Evolutionary conservation across 2,888 invertebrate species (phyloP), one percentile per base, ranked within the genome.

Genomic region (Ormyrus rosae): DNA sequence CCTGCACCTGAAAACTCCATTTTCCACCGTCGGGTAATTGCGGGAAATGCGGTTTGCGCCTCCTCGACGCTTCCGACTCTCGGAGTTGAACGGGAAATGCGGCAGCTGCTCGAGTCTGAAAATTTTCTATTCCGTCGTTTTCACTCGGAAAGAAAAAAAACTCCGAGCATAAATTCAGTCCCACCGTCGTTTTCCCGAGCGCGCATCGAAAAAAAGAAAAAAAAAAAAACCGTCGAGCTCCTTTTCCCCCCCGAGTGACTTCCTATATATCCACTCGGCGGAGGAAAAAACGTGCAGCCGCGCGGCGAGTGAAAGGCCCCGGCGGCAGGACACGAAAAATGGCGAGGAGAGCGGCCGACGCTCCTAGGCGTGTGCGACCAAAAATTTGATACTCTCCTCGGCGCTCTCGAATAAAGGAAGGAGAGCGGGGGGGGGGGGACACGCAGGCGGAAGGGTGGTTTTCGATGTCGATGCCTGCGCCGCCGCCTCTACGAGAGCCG

Each of bases 381-480:
- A 74, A 80, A 75, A 74, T 80, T 80, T 64, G 74, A 80, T 80
- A 75, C 70, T 60, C 73, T 63, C 72, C 11, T 48, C 61, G 73
- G 67, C 53, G 13, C 50, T 50, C 58, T 34, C 19, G 13, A 5
- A 60, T 63, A 72, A 67, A 78, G 56, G 64, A 53, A 75, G 34
- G 68, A 67, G 61, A 55, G 61, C 56, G 61, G 72, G 46, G 46
- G 55, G 46, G 56, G 69, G 61, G 63, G 56, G 19, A 45, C 11
- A 69, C 10, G 34, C n/a, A 80, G 51, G 61, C 65, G 80, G 80
- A 75, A 80, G 75, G 75, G 80, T 71, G 75, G 71, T 80, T 80
- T 80, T 71, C 58, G 74, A 75, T 80, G 65, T 80, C 71, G 51
- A 45, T 63, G 8, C 34, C 7, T 68, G 4, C 48, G 13, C 67